Evolutionary conservation across 2,113 vertebrate genomes (phyloP), one percentile per base, ranked within the genome.

Genomic region (Apteryx owenii): DNA sequence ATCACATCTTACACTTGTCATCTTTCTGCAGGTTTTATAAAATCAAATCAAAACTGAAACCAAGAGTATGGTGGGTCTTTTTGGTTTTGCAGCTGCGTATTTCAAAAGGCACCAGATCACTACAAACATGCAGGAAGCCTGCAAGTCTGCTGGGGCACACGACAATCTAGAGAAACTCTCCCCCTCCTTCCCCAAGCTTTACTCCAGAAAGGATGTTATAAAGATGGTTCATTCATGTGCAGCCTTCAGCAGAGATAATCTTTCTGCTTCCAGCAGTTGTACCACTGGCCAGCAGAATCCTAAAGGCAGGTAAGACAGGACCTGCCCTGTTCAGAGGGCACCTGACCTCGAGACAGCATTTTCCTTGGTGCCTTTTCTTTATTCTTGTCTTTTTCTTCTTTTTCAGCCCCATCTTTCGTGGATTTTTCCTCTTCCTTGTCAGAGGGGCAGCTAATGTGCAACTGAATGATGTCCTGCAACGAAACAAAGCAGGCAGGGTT

Each of bases 391-490:
- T 99, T 99, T 81, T 99, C 99, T 95, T 99, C 99, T 93, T 99
- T 99, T 97, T 99, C 99, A 88, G 98, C 98, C 81, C 99, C 99
- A 88, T 99, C 99, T 93, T 99, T 99, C 1, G 97, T 98, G 51
- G 99, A 99, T 89, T 99, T 99, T 96, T 99, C 99, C 90, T 99
- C 99, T 85, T 99, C 99, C 94, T 99, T 99, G 98, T 99, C 99
- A 50, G 99, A 99, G 21, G 99, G 99, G 96, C 99, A 99, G 98
- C 99, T 99, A 97, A 99, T 98, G 66, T 99, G 99, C 95, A 99
- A 98, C 44, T 99, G 99, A 94, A 99, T 99, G 96, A 99, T 99
- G 95, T 99, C 99, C 99, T 99, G 95, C 80, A 69, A 90, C 8
- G 65, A 80, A 79, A 68, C 38, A 69, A 76, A 91, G 91, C 85